Percentiles rank a stretch among this genome's conserved stretches.
Conservation (phyloP, 30 jellyfish, hydroid and myxozoan genomes). For the Catostylus mosaicus region DNA sequence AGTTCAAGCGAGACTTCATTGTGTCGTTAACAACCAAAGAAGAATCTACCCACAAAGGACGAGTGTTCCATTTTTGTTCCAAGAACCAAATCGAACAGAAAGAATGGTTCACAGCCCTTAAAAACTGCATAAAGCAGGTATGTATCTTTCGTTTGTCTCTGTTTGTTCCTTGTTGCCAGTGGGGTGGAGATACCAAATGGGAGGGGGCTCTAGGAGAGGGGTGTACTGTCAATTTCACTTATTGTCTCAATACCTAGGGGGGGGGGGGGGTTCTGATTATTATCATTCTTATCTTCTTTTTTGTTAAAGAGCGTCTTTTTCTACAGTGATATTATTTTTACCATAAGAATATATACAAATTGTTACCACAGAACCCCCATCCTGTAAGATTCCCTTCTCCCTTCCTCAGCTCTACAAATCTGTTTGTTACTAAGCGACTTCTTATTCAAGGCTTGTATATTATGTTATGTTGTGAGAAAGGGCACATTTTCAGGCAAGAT, state of each 20-base stretch:
- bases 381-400: no score
- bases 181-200: neutral
- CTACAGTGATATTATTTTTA: no score
- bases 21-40: slow-evolving; percentile 25
- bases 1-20: slow-evolving; percentile 14
- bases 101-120: slow-evolving; percentile 32
- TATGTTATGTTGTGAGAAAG: no score
- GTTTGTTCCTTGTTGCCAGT: neutral
- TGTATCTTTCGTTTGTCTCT: neutral
- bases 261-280: neutral
- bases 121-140: slow-evolving; percentile 4
- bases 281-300: neutral
- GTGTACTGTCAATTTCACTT: neutral
- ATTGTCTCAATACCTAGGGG: neutral
- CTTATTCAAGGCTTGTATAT: no score
- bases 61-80: slow-evolving; percentile 55
- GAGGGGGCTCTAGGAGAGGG: neutral
- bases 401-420: no score
- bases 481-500: no score
- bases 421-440: no score
- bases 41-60: slow-evolving; percentile 46
- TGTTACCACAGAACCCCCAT: no score
- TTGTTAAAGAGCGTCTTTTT: no score
- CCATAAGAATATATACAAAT: no score
- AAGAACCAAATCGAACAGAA: slow-evolving; percentile 8